Conservation (phyloP, 2,797 vertebrate genomes). For the Sebastes dallii region DNA sequence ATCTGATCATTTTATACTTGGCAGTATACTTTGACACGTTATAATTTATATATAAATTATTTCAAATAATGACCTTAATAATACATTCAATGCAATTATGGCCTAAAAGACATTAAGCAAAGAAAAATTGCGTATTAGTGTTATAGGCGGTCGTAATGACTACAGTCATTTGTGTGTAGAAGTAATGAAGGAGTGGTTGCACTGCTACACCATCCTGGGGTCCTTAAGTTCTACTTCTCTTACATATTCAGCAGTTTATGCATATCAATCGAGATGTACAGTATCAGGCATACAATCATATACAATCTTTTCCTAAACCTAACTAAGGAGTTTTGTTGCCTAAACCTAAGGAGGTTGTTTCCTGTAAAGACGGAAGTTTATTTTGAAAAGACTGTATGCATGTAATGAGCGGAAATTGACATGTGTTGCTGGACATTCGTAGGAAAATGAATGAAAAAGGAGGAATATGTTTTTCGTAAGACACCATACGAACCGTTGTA, state of each 20-base stretch:
- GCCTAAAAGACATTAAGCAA: slow-evolving; percentile 9
- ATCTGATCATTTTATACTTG: slow-evolving; percentile 52
- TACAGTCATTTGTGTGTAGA: background rate
- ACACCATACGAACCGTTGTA: no score
- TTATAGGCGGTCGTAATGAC: slow-evolving; percentile 11
- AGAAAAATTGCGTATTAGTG: slow-evolving; percentile 3
- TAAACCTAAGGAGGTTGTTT: no score
- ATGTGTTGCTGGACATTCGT: no score
- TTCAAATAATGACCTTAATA: slow-evolving; percentile 43
- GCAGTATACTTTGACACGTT: slow-evolving; percentile 25
- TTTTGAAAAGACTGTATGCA: no score
- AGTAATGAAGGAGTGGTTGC: slow-evolving; percentile 7
- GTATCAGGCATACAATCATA: no score
- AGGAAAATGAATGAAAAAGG: no score
- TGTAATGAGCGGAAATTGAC: no score
- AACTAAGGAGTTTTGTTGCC: no score
- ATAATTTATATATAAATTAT: slow-evolving; percentile 45
- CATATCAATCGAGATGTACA: slow-evolving; percentile 16
- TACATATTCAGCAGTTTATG: slow-evolving; percentile 13
- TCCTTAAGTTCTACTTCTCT: slow-evolving; percentile 8
- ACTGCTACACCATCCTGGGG: background rate
- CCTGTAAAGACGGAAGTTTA: no score
- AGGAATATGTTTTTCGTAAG: no score
- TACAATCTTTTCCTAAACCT: no score
- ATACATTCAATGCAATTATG: slow-evolving; percentile 25